Conservation (phyloP, 2,888 invertebrate genomes). For the Scaptomyza polygonia region DNA sequence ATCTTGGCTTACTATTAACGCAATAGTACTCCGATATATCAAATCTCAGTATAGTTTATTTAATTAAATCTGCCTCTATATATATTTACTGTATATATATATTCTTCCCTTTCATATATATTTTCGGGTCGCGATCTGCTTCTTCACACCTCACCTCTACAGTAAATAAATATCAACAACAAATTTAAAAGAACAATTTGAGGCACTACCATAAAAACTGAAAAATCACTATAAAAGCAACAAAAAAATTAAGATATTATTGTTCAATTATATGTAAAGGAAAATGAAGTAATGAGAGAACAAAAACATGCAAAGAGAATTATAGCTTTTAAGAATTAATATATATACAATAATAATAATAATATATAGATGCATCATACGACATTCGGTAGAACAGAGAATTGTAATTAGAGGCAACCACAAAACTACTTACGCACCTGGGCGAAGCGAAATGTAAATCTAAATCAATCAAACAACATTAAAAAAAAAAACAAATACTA, state of each 20-base stretch:
- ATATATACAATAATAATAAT: conserved; percentile 73
- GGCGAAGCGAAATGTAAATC: conserved; percentile 28
- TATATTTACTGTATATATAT: conserved; percentile 39
- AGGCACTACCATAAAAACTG: conserved; percentile 71
- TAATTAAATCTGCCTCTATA: conserved; percentile 13
- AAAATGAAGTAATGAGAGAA: conserved; percentile 65
- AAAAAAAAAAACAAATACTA: conserved; percentile 19
- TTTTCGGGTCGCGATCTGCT: conserved; percentile 56
- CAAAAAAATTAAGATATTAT: conserved; percentile 52
- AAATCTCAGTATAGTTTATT: conserved; percentile 27
- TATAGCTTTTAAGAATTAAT: conserved; percentile 82
- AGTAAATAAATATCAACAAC: conserved; percentile 40
- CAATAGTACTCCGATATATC: conserved; percentile 26
- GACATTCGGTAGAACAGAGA: conserved; percentile 75
- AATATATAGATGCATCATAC: conserved; percentile 74
- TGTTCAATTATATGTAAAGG: conserved; percentile 72
- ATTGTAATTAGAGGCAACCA: conserved; percentile 70
- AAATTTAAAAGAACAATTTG: conserved; percentile 65
- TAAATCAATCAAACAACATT: conserved; percentile 30
- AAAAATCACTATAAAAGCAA: conserved; percentile 28
- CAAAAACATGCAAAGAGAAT: conserved; percentile 83
- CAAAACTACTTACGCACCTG: conserved; percentile 45
- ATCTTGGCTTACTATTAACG: conserved; percentile 48
- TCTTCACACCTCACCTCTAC: conserved; percentile 53
- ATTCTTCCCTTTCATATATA: conserved; percentile 65